Conservation (phyloP, 2,888 invertebrate genomes). For the Lumbricus terrestris region DNA sequence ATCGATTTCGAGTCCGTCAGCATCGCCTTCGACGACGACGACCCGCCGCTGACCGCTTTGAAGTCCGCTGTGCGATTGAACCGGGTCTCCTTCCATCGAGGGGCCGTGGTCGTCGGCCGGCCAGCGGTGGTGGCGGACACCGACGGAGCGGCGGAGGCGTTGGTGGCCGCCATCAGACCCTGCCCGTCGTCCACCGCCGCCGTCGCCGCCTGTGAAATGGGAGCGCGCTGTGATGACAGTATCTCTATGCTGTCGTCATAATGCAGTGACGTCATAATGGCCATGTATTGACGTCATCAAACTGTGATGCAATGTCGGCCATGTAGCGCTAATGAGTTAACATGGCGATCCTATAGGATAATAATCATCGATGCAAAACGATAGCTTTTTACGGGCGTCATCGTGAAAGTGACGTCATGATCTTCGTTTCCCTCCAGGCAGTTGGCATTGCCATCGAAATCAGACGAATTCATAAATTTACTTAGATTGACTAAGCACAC, state of each 20-base stretch:
- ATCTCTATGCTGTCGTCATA: conserved; percentile 18
- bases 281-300: background rate
- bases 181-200: background rate
- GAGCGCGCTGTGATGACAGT: background rate
- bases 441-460: background rate
- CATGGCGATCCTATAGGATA: background rate
- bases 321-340: background rate
- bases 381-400: background rate
- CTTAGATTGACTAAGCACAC: background rate
- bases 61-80: background rate
- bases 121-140: background rate
- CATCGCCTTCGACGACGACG: conserved; percentile 6
- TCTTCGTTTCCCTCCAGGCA: background rate
- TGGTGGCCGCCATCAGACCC: background rate
- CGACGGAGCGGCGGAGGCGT: background rate
- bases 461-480: background rate
- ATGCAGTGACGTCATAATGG: conserved; percentile 12
- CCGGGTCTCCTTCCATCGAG: too few species aligned
- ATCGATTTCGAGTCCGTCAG: background rate
- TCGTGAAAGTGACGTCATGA: background rate
- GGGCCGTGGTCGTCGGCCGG: too few species aligned
- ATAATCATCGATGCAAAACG: background rate
- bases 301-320: background rate
- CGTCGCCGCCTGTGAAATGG: background rate
- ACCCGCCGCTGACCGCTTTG: background rate